phyloP scores from a whole-genome alignment of 2,888 invertebrate species.

The Lasioglossum lativentre region DNA sequence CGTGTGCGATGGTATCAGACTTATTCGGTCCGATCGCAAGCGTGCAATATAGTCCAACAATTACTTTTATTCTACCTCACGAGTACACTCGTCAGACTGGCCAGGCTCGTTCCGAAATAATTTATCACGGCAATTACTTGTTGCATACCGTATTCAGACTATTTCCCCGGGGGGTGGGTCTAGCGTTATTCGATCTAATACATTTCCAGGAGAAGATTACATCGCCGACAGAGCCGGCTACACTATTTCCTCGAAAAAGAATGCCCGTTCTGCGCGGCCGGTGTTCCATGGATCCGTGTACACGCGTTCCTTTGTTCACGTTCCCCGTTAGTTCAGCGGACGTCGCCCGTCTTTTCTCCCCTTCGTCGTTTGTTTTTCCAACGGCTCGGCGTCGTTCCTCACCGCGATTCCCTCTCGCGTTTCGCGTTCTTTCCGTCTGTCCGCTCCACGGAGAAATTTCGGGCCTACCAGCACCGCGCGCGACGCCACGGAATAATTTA shows the following conservation, averaged over 20 bases:
- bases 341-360: constrained; percentile 15
- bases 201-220: constrained; percentile 5
- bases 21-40: not conserved
- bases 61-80: not conserved
- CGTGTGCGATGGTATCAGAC: not conserved
- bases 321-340: constrained; percentile 17
- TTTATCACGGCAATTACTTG: not conserved
- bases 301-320: constrained; percentile 50
- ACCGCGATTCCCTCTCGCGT: constrained; percentile 25
- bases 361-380: constrained; percentile 37
- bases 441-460: constrained; percentile 56
- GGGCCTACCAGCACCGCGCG: constrained; percentile 47
- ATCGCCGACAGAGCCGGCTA: not conserved
- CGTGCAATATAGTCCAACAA: not conserved
- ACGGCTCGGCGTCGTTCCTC: constrained; percentile 33
- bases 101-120: not conserved
- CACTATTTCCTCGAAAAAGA: not conserved
- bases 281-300: constrained; percentile 16
- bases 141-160: not conserved
- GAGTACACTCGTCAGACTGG: not conserved
- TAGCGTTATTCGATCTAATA: constrained; percentile 1
- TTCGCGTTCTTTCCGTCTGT: constrained; percentile 3
- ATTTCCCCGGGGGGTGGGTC: not conserved
- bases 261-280: not conserved
- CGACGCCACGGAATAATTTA: constrained; percentile 79